A percentile compares a stretch with the other conserved stretches of the same genome.
Evolutionary conservation across 2,113 vertebrate genomes (phyloP).

Genomic region (Colaptes auratus): DNA sequence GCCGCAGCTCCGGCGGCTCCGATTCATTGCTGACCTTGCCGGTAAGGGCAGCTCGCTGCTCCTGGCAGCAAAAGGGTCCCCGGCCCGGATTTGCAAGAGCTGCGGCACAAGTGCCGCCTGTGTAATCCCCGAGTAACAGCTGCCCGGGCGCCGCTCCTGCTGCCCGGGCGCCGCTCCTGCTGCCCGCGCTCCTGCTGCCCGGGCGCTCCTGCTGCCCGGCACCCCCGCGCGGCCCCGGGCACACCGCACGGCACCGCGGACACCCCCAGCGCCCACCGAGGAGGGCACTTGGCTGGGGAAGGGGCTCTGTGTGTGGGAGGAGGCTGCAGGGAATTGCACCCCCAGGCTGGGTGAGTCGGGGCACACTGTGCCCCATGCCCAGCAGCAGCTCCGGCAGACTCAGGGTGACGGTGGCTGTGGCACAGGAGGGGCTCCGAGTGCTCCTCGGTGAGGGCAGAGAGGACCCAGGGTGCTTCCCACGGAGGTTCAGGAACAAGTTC

Average conservation of each 20-base stretch:
- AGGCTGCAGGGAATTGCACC: fast-evolving
- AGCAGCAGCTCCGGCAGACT: not conserved
- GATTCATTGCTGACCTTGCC: not conserved
- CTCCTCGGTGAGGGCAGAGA: no score
- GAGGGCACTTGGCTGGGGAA: fast-evolving
- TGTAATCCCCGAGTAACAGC: not conserved
- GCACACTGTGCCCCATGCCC: not conserved
- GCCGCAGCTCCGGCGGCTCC: fast-evolving
- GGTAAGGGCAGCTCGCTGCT: not conserved
- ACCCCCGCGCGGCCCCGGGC: not conserved
- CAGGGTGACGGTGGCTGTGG: fast-evolving
- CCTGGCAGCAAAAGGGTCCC: fast-evolving
- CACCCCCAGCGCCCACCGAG: not conserved
- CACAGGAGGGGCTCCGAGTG: fast-evolving
- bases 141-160: no score
- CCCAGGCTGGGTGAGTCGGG: not conserved
- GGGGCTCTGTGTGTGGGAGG: not conserved
- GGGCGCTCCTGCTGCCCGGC: no score
- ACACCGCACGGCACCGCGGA: not conserved
- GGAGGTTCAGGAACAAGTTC: no score
- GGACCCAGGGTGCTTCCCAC: not conserved
- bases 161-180: no score
- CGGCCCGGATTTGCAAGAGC: fast-evolving
- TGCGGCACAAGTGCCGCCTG: fast-evolving
- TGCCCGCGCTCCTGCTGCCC: no score